A percentile compares a stretch with the other conserved stretches of the same genome.
phyloP scores from a whole-genome alignment of 2,113 vertebrate species.

The Calidris pygmaea region DNA sequence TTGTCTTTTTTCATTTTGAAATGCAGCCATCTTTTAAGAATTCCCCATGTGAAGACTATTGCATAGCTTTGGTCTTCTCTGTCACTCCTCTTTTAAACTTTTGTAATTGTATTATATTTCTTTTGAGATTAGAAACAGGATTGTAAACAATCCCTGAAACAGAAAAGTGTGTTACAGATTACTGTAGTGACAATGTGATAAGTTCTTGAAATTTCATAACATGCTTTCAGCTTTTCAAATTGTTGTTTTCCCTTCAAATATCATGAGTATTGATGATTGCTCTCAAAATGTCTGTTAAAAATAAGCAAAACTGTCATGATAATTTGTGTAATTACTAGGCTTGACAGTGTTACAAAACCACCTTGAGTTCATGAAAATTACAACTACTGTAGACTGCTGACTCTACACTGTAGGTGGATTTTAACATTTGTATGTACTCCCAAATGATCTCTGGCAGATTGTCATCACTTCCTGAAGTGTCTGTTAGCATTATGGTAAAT shows the following conservation, averaged over 20 bases:
- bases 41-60: neutral
- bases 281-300: neutral
- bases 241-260: neutral
- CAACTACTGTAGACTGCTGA: neutral
- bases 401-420: neutral
- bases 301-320: neutral
- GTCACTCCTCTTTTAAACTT: neutral
- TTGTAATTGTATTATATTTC: neutral
- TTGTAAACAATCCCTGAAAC: neutral
- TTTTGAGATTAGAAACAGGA: neutral
- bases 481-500: neutral
- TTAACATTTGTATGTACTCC: neutral
- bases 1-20: neutral
- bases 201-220: neutral
- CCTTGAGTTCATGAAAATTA: neutral
- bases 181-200: neutral
- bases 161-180: neutral
- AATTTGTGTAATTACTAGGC: neutral
- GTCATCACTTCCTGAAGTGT: neutral
- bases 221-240: neutral
- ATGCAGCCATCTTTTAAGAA: neutral
- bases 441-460: neutral
- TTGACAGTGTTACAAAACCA: neutral
- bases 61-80: neutral
- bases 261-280: rapidly evolving